Evolutionary conservation across 2,113 vertebrate species (phyloP), one percentile per base, ranked within the genome.

Genomic region (Nanorana parkeri): DNA sequence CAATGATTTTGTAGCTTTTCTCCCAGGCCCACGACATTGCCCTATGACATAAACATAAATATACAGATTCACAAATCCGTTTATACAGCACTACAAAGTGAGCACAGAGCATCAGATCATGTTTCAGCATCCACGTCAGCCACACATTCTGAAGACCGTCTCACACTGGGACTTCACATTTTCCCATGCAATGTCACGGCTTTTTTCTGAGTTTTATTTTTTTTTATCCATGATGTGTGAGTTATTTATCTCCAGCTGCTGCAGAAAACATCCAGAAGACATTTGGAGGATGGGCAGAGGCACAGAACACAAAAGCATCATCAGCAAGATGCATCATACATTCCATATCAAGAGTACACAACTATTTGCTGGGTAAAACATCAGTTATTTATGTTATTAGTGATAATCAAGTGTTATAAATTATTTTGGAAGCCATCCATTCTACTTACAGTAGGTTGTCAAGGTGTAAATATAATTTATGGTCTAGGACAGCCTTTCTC

Each of bases 181-280:
- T 73, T 73, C 54, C 52, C 69, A 73, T 58, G 69, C 56, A 56
- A 32, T 58, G 69, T 58, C 52, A 73, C 21, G 69, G 17, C 52
- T 56, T 71, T 65, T 65, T 28, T 17, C 28, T 71, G 7, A 29
- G 17, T 15, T 29, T 55, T 55, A 36, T 73, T n/a, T 32, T 16
- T 32, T 16, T 47, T 10, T 24, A 51, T 52, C n/a, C 51, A 7
- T 16, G 52, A 29, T 71, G 20, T 41, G 55, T 58, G 52, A 32
- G 52, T 58, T 32, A 60, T 74, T 36, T 58, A 74, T 58, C 56
- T 13, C 54, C 54, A 74, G 54, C 28, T 74, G 71, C 20, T 60
- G 55, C 21, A n/a, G 20, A 32, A 58, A 74, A 74, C 54, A 60
- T 74, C 69, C 52, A 73, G 3, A 69, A 47, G 41, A 47, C 8